Conservation (phyloP, 2,113 vertebrate genomes). For the Xerus inauris region DNA sequence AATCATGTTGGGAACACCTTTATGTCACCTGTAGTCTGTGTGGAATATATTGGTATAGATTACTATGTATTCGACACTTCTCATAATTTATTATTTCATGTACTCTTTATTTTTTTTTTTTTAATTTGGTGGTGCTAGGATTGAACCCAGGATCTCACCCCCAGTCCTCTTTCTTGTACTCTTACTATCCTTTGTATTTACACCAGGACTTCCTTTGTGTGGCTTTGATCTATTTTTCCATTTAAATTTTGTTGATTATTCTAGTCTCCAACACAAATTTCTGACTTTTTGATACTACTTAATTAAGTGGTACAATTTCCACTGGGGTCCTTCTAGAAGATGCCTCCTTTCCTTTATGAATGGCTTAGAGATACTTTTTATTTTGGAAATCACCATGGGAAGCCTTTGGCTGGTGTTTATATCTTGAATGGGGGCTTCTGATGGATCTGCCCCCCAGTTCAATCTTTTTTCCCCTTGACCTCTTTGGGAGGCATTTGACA, state of each 20-base stretch:
- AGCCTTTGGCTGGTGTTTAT: neutral
- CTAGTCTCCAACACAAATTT: neutral
- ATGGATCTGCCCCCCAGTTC: neutral
- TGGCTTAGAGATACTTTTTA: neutral
- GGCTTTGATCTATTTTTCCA: neutral
- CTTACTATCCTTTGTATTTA: neutral
- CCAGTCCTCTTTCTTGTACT: neutral
- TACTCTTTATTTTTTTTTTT: neutral
- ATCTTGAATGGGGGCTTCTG: neutral
- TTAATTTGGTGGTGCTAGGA: neutral
- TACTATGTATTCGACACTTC: neutral
- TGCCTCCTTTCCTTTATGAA: neutral
- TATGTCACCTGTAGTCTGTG: neutral
- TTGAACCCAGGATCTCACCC: neutral
- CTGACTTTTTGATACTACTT: neutral
- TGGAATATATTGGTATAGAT: neutral
- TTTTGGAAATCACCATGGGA: neutral
- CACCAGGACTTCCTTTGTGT: neutral
- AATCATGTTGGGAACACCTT: neutral
- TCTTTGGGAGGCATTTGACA: neutral
- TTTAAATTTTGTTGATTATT: neutral
- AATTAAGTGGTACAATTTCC: conserved; percentile 5
- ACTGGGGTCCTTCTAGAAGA: conserved; percentile 1
- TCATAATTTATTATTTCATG: neutral
- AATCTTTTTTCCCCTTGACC: neutral